These are phyloP conservation scores for Acanthaster planci DNA, from an alignment of 35 echinoderm and acorn worm genomes.

Conservation along the genomic window DNA sequence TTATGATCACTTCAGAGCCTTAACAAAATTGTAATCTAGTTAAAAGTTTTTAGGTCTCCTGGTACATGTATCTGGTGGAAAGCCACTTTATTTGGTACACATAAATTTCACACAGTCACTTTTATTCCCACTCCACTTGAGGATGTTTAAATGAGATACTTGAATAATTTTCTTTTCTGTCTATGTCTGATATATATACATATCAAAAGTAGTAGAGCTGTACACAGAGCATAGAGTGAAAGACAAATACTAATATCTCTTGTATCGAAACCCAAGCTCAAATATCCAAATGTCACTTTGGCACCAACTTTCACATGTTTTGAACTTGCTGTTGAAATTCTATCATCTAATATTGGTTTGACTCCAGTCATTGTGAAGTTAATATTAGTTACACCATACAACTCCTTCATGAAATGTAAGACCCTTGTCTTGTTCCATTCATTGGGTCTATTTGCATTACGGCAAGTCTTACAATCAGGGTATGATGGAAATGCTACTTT, in stretches of 20 bases:
- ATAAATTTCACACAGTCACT: too few relatives aligned
- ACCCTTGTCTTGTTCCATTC: conserved; percentile 66
- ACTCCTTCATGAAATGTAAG: conserved; percentile 67
- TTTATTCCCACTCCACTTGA: too few relatives aligned
- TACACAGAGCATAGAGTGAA: conserved; percentile 58
- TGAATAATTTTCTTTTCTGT: conserved; percentile 45
- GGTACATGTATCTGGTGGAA: too few relatives aligned
- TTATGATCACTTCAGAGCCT: too few relatives aligned
- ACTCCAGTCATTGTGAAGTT: conserved; percentile 30
- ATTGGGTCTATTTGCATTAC: neutral
- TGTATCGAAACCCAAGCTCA: conserved; percentile 61
- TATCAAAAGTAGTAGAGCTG: conserved; percentile 50
- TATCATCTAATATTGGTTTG: neutral
- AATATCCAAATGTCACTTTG: conserved; percentile 29
- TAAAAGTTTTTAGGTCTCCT: too few relatives aligned
- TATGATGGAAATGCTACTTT: conserved; percentile 76
- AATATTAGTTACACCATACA: conserved; percentile 59
- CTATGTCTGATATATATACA: conserved; percentile 70
- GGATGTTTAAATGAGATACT: too few relatives aligned
- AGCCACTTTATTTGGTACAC: too few relatives aligned
- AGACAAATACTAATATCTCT: conserved; percentile 80
- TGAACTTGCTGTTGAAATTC: neutral
- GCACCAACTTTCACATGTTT: conserved; percentile 19
- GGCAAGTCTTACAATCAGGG: conserved; percentile 53
- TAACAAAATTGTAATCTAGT: too few relatives aligned